Evolutionary conservation across 2,888 invertebrate species (phyloP).

Genomic region (Macaria liturata): DNA sequence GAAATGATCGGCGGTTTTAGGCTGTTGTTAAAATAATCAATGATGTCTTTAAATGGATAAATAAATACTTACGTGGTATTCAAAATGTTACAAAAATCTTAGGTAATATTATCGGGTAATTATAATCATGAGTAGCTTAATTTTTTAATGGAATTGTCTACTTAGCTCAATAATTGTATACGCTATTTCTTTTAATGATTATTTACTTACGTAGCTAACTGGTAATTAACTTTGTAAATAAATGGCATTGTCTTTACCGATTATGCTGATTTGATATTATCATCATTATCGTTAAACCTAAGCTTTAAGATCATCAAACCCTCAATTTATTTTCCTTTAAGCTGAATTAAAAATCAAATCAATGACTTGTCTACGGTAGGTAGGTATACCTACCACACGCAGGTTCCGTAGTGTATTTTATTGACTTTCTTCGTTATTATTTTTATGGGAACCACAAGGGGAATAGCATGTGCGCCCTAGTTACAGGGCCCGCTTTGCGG

Average conservation of each 20-base stretch:
- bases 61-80: no score
- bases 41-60: not conserved
- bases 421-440: conserved; percentile 19
- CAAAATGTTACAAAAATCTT: no score
- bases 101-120: no score
- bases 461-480: conserved; percentile 22
- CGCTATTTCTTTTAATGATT: no score
- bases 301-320: conserved; percentile 6
- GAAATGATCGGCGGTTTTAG: conserved; percentile 12
- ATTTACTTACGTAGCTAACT: no score
- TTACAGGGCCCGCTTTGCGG: conserved; percentile 4
- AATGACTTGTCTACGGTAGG: not conserved
- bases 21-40: conserved; percentile 6
- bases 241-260: no score
- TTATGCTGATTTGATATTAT: no score
- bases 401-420: conserved; percentile 19
- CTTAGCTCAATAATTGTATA: no score
- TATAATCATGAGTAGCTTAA: no score
- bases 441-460: conserved; percentile 22
- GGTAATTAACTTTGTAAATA: no score
- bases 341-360: conserved; percentile 1
- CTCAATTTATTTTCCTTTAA: conserved; percentile 4
- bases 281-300: not conserved
- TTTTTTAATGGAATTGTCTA: no score
- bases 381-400: conserved; percentile 5